Conservation (phyloP, 2,888 invertebrate genomes). For the Ectemnius continuus region DNA sequence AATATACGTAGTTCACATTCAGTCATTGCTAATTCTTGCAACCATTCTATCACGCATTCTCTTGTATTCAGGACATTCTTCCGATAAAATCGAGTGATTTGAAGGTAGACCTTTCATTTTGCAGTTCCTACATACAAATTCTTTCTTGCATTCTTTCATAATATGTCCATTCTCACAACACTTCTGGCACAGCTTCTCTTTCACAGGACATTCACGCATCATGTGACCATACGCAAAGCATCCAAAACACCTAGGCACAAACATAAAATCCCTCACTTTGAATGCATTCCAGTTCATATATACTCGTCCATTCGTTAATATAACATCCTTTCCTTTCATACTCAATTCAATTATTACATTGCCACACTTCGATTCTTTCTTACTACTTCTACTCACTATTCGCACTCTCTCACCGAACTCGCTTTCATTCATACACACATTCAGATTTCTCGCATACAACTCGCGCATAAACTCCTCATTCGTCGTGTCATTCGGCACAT, state of each 20-base stretch:
- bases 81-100: not conserved
- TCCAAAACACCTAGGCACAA: not conserved
- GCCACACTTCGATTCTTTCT: not conserved
- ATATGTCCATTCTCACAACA: slow-evolving; percentile 6
- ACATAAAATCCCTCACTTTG: slow-evolving; percentile 8
- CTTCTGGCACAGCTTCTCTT: not conserved
- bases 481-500: no score
- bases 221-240: slow-evolving; percentile 21
- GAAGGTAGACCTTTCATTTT: not conserved
- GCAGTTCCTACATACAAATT: slow-evolving; percentile 3
- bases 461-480: no score
- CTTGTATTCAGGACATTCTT: not conserved
- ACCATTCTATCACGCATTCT: not conserved
- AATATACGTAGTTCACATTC: rapidly evolving
- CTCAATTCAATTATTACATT: slow-evolving; percentile 11
- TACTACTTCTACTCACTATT: not conserved
- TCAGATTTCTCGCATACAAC: slow-evolving; percentile 11
- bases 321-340: not conserved
- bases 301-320: slow-evolving; percentile 9
- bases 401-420: not conserved
- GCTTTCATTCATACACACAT: not conserved
- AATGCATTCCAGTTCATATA: slow-evolving; percentile 15
- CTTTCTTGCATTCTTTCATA: not conserved
- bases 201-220: slow-evolving; percentile 6
- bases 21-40: slow-evolving; percentile 4